These are phyloP conservation scores for Ceraclea dissimilis DNA, from an alignment of 2,888 invertebrate species.

Conservation along the genomic window DNA sequence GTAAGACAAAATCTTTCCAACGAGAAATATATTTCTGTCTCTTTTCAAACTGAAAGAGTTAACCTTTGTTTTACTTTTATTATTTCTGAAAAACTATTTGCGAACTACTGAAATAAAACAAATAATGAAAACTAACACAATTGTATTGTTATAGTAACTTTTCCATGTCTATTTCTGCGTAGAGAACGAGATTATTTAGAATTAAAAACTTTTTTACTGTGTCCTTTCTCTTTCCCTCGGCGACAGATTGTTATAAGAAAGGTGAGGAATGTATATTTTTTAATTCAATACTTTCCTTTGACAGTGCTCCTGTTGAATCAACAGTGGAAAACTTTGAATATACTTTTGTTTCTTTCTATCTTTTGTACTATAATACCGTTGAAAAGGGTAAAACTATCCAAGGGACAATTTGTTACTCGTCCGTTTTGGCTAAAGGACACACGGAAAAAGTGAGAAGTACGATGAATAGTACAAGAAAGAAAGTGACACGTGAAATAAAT, in stretches of 20 bases:
- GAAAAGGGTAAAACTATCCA: conserved; percentile 11
- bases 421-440: conserved; percentile 10
- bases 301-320: conserved; percentile 15
- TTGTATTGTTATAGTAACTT: too few relatives aligned
- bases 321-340: conserved; percentile 19
- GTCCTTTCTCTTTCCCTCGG: conserved; percentile 4
- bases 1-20: conserved; percentile 21
- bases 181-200: too few relatives aligned
- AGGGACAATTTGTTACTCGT: conserved; percentile 18
- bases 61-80: background rate
- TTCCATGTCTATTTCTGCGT: too few relatives aligned
- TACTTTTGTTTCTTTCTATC: conserved; percentile 19
- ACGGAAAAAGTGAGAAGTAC: conserved; percentile 13
- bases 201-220: background rate
- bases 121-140: too few relatives aligned
- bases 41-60: conserved; percentile 12
- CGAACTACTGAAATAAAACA: too few relatives aligned
- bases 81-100: too few relatives aligned
- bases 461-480: conserved; percentile 11
- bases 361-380: conserved; percentile 1
- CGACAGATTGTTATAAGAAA: conserved; percentile 18
- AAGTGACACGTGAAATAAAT: conserved; percentile 10
- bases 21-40: conserved; percentile 21
- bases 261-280: conserved; percentile 14
- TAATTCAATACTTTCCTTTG: conserved; percentile 20